These are phyloP conservation scores for Elaphurus davidianus DNA, from an alignment of 2,113 vertebrate species.

Conservation along the genomic window DNA sequence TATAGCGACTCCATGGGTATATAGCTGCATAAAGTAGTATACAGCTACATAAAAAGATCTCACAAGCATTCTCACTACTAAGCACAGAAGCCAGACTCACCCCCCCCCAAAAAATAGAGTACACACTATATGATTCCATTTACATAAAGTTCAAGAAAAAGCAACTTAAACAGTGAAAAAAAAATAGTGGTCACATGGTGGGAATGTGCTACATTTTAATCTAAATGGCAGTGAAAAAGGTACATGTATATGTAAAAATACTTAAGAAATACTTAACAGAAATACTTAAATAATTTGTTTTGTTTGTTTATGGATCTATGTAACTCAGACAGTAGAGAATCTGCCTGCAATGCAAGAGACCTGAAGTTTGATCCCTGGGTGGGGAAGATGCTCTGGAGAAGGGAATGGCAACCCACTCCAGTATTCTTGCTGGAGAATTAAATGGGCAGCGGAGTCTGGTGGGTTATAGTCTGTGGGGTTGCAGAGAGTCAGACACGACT, in stretches of 20 bases:
- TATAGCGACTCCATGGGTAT: background rate
- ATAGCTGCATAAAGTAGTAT: background rate
- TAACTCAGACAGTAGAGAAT: background rate
- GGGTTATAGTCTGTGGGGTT: background rate
- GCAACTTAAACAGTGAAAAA: background rate
- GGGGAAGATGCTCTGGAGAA: background rate
- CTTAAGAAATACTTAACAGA: background rate
- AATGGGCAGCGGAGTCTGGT: background rate
- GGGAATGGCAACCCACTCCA: background rate
- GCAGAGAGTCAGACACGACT: background rate
- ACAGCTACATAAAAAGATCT: background rate
- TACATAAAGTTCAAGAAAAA: background rate
- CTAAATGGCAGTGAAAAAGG: background rate
- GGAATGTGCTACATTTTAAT: background rate
- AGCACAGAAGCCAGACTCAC: background rate
- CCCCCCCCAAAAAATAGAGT: background rate
- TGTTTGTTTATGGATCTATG: background rate
- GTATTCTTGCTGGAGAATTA: background rate
- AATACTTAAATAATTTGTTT: background rate
- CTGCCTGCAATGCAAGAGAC: background rate
- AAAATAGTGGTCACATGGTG: background rate
- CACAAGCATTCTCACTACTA: background rate
- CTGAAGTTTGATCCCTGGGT: background rate
- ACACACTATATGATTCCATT: background rate
- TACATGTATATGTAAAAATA: background rate